Evolutionary conservation across 2,797 vertebrate species (phyloP), one percentile per base, ranked within the genome.

Genomic region (Microhierax caerulescens): DNA sequence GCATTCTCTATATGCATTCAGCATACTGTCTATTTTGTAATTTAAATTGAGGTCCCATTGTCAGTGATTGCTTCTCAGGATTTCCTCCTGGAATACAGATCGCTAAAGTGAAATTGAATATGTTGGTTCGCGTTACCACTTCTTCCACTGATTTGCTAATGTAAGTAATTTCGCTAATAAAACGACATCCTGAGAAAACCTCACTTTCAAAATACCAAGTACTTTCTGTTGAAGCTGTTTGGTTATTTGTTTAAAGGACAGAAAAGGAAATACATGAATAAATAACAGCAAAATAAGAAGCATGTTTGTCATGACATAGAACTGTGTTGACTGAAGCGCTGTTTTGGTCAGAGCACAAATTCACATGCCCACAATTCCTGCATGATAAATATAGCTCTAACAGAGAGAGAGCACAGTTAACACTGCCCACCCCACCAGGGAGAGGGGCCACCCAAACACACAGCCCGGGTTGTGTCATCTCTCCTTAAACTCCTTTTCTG

Each of bases 31-130:
- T 79, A 27, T 67, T 93, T 95, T 78, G 83, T 79, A 79, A 96
- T 90, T 95, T 87, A 95, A 92, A 94, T 87, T 82, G 77, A 96
- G 67, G 84, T 88, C 43, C 70, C 64, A 50, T 84, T 95, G 88
- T 87, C 65, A 93, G 20, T 78, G 65, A 95, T 72, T 93, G 72
- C 47, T 95, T 90, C 72, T 84, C 34, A 56, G 77, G 59, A 90
- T 88, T 94, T 95, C 80, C 63, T 93, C 87, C 88, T 87, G 80
- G 88, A 93, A 92, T 79, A 93, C 67, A 92, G 77, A 95, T 43
- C 74, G 70, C 64, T 92, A 53, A 85, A 93, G 37, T 77, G 70
- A 92, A 94, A 96, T 81, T 77, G 48, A 93, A 74, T 82, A 93
- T 82, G 56, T 43, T 68, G 47, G 59, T 68, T 94, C 70, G 59